Base-by-base conservation (phyloP, 2,797 vertebrate genomes). In the Iguana delicatissima region DNA sequence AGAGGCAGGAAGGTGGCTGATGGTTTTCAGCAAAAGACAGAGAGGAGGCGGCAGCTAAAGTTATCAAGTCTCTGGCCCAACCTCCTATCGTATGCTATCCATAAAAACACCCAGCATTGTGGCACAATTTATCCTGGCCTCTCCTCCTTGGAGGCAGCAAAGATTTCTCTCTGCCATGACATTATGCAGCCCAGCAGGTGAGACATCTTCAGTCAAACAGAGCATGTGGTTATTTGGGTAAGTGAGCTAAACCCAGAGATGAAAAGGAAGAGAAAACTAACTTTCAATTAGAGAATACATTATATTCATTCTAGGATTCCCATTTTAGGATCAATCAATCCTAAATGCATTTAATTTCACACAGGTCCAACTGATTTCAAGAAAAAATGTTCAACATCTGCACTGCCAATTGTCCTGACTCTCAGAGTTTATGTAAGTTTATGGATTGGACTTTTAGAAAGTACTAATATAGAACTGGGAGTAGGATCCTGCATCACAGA, bases 331-430 rank as follows among this genome's bases (percentile, higher is more conserved):
- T n/a, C n/a, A n/a, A n/a, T n/a, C n/a, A 35, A 81, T 73, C 79
- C 10, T 62, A 50, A 86, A 38, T 76, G 16, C 14, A 62, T 90
- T 86, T 80, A 79, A 91, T 80, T 89, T 35, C 87, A 91, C 35
- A 38, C 26, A 26, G 59, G 38, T 55, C 32, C 84, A 20, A 79
- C 38, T 76, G 50, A 80, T 57, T 82, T 64, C 74, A 76, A 87
- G 7, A 18, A 88, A 87, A 69, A 7, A 6, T 72, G 38, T 55
- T 55, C 62, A 91, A 81, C 69, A 76, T 29, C 50, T 85, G 50
- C 83, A n/a, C 38, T 84, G 38, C 77, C 50, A 74, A 72, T 86
- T 86, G 79, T 64, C 32, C 29, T 59, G 9, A 42, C 80, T 42
- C 52, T 84, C 74, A 90, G 38, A 86, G 22, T 72, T 69, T 72